These are phyloP conservation scores for Muraenolepis orangiensis DNA, from an alignment of 2,797 vertebrate genomes.

Conservation along the genomic window DNA sequence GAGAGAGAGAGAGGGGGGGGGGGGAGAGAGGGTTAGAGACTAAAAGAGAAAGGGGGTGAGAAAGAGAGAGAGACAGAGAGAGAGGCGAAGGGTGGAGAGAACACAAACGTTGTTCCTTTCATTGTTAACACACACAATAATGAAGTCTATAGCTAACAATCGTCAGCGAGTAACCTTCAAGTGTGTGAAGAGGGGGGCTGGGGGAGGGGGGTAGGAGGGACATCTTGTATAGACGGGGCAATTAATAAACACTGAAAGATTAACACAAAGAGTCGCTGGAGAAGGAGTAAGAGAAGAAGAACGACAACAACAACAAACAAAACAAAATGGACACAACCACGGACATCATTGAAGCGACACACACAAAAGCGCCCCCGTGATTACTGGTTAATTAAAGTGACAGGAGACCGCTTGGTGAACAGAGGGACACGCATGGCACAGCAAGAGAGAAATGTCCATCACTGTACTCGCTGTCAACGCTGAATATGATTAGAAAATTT, in stretches of 20 bases:
- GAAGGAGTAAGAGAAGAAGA: background rate
- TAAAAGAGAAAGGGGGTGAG: too few species aligned
- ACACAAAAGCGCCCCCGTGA: background rate
- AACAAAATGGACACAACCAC: background rate
- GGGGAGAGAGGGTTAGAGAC: too few species aligned
- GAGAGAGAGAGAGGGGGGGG: background rate
- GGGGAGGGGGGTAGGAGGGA: too few species aligned
- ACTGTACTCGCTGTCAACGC: too few species aligned
- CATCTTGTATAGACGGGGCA: background rate
- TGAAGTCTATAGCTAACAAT: background rate
- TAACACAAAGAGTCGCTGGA: background rate
- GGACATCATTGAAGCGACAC: background rate
- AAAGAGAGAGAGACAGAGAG: background rate
- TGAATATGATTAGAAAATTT: background rate
- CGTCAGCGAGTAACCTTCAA: background rate
- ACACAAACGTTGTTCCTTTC: background rate
- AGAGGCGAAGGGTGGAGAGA: background rate
- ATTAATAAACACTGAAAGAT: background rate
- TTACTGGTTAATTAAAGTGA: background rate
- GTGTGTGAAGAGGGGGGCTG: background rate
- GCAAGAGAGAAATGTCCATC: background rate
- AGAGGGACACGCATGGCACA: background rate
- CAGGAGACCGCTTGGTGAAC: background rate
- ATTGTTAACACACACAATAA: background rate
- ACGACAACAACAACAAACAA: too few species aligned